Evolutionary conservation across 2,797 vertebrate genomes (phyloP), one percentile per base, ranked within the genome.

Genomic region (Muscicapa striata): DNA sequence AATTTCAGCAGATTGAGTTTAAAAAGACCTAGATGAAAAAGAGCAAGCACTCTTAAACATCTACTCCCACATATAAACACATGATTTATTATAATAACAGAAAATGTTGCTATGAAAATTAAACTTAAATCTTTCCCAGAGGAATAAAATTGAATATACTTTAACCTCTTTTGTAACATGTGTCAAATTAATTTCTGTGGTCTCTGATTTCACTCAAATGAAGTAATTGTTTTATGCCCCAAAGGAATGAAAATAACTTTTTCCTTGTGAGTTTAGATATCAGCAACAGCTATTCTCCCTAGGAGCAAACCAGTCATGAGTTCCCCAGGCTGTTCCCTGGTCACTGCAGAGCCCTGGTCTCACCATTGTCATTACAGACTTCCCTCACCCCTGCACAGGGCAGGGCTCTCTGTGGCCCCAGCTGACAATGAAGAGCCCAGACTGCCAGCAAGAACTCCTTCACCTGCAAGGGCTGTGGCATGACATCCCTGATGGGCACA

Each of bases 131-230:
- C 43, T 79, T 89, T 69, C 78, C 81, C 51, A 73, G 75, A 92
- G 43, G 29, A 80, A 24, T 52, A 66, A 75, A 80, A 79, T 3
- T 72, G 84, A 94, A 80, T 54, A n/a, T 11, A 30, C 32, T 78
- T 58, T 82, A 90, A 89, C 79, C 51, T 94, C 58, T 66, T 84
- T 80, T 54, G 23, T 51, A 91, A 84, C 16, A 26, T 11, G 21
- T 83, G 74, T 80, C 82, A 91, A 94, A 94, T 91, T 70, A 85
- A 90, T 84, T 94, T 94, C 77, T 72, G 15, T 29, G 46, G 55
- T 89, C 74, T 94, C 86, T 51, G 49, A 90, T 78, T 79, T 94
- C 74, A 91, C 74, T 87, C 10, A 2, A 89, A 66, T 30, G 27
- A 93, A 82, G 69, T 84, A 93, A 93, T 87, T 90, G n/a, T 80